Evolutionary conservation across 2,888 invertebrate genomes (phyloP).

Genomic region (Spodoptera exigua): DNA sequence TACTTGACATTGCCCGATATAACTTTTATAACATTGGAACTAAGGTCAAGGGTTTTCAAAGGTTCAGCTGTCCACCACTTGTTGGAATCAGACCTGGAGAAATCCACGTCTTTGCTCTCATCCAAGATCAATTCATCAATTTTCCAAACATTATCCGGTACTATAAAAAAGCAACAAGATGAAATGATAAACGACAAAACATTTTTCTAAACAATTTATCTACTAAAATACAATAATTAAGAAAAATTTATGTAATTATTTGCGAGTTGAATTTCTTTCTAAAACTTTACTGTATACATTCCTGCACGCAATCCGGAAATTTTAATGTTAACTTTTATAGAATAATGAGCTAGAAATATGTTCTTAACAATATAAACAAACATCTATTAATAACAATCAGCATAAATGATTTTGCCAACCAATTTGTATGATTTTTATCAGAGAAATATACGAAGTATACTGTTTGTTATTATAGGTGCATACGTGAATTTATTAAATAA

Average conservation of each 20-base stretch:
- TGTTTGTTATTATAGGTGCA: neutral
- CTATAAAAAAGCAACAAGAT: slow-evolving; percentile 74
- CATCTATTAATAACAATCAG: no score
- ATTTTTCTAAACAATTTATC: neutral
- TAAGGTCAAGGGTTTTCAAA: slow-evolving; percentile 93
- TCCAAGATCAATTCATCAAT: slow-evolving; percentile 91
- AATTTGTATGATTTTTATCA: neutral
- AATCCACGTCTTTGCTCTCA: slow-evolving; percentile 90
- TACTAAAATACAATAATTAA: neutral
- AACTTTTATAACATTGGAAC: slow-evolving; percentile 91
- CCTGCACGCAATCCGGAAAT: no score
- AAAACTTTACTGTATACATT: no score
- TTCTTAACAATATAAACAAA: no score
- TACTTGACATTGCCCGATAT: slow-evolving; percentile 91
- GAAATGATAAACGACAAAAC: no score
- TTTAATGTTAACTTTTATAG: no score
- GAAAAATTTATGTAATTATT: neutral
- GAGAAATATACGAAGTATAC: neutral
- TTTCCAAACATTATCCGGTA: slow-evolving; percentile 93
- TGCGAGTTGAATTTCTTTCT: no score
- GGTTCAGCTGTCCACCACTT: slow-evolving; percentile 96
- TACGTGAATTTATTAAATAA: slow-evolving; percentile 15
- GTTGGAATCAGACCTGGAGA: slow-evolving; percentile 87
- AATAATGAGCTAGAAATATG: no score
- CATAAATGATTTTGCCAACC: neutral